Evolutionary conservation across 2,797 vertebrate species (phyloP).

Genomic region (Tadarida brasiliensis): DNA sequence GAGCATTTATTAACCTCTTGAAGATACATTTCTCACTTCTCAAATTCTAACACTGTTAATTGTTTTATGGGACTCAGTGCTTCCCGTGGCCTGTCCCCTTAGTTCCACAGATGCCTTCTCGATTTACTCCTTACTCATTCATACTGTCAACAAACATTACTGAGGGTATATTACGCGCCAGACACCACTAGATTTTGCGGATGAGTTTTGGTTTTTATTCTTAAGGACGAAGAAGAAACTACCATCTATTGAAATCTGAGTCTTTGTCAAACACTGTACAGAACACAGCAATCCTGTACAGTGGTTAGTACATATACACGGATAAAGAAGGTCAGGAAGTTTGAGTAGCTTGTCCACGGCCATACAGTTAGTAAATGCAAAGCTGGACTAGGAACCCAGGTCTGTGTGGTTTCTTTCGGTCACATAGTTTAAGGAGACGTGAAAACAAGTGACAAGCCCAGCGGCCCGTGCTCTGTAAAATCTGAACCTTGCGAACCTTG

Average conservation of each 20-base stretch:
- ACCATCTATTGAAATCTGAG: background rate
- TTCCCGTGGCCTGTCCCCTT: background rate
- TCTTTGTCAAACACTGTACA: background rate
- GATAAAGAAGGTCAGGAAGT: background rate
- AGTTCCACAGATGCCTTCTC: background rate
- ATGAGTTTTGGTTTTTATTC: background rate
- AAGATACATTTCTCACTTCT: background rate
- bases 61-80: background rate
- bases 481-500: background rate
- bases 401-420: background rate
- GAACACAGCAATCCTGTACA: background rate
- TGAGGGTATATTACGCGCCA: background rate
- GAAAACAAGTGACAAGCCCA: background rate
- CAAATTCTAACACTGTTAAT: background rate
- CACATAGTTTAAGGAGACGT: background rate
- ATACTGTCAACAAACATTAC: background rate
- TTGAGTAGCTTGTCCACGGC: background rate
- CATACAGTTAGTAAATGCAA: background rate
- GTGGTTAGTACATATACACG: background rate
- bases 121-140: background rate
- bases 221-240: background rate
- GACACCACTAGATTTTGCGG: background rate
- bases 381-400: background rate
- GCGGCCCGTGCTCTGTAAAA: background rate
- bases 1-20: background rate